phyloP scores from a whole-genome alignment of 92 coral and sea anemone genomes.

The Palythoa caribaeorum region DNA sequence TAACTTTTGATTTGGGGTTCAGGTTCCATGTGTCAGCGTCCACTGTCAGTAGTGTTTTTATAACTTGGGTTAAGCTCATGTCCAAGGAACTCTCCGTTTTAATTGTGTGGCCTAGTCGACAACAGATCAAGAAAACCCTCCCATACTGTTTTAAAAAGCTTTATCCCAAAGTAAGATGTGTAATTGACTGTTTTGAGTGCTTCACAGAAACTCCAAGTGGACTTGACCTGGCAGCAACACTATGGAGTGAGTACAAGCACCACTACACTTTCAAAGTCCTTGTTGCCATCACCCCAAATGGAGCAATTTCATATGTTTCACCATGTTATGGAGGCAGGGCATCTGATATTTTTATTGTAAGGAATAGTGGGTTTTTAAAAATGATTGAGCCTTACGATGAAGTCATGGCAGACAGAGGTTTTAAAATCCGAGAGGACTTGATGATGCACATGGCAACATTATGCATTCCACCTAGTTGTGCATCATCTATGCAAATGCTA shows the following conservation, averaged over 20 bases:
- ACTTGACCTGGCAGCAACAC: constrained; percentile 69
- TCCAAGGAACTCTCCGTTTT: constrained; percentile 73
- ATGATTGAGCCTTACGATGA: constrained; percentile 49
- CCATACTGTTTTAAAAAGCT: constrained; percentile 63
- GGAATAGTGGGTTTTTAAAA: constrained; percentile 31
- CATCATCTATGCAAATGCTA: constrained; percentile 34
- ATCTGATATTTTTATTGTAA: constrained; percentile 38
- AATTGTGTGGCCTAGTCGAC: constrained; percentile 69
- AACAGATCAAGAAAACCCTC: constrained; percentile 63
- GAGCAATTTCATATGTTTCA: constrained; percentile 53
- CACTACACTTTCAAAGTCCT: constrained; percentile 61
- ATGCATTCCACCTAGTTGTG: constrained; percentile 52
- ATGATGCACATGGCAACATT: constrained; percentile 48
- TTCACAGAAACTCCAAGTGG: constrained; percentile 75
- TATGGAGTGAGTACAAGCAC: constrained; percentile 81
- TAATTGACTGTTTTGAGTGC: constrained; percentile 76
- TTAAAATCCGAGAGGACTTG: constrained; percentile 43
- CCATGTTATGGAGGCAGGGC: constrained; percentile 53
- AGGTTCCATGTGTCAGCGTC: constrained; percentile 60
- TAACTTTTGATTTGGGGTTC: constrained; percentile 60
- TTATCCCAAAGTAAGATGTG: constrained; percentile 66
- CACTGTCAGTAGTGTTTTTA: constrained; percentile 64
- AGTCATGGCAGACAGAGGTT: constrained; percentile 55
- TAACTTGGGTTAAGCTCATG: constrained; percentile 65
- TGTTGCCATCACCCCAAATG: constrained; percentile 62